Percentiles rank a stretch among this genome's conserved stretches.
Evolutionary conservation across 2,113 vertebrate species (phyloP).

Genomic region (Mionectes macconnelli): DNA sequence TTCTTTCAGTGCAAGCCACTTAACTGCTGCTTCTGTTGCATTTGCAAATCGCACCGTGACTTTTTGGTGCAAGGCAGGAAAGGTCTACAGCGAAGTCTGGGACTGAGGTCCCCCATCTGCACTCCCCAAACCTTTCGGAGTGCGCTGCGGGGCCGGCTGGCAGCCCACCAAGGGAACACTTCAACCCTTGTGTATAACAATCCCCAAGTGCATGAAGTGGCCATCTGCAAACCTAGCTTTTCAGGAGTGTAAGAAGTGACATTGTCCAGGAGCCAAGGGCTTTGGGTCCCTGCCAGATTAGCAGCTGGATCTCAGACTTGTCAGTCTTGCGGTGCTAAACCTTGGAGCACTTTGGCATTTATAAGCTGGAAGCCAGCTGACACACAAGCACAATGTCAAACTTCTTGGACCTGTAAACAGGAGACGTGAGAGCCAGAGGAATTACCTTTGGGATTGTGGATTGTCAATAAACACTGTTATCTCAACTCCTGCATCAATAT

Average conservation of each 20-base stretch:
- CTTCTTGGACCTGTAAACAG: not conserved
- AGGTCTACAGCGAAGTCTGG: not conserved
- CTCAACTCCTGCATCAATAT: constrained; percentile 11
- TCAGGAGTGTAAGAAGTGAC: constrained; percentile 49
- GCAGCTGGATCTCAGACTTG: constrained; percentile 56
- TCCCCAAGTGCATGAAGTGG: constrained; percentile 28
- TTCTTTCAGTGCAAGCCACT: not conserved
- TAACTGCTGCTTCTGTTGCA: not conserved
- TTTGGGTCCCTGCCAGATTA: constrained; percentile 52
- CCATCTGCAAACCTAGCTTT: constrained; percentile 65
- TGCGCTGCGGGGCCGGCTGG: not conserved
- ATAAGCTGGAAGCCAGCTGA: constrained; percentile 21
- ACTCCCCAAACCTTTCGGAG: not conserved
- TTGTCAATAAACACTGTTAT: constrained; percentile 22
- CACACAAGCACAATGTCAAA: not conserved
- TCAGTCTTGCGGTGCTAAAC: constrained; percentile 23
- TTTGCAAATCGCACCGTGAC: not conserved
- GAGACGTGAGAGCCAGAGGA: not conserved
- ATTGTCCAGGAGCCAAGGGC: constrained; percentile 58
- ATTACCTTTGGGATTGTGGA: constrained; percentile 4
- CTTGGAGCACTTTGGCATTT: constrained; percentile 42
- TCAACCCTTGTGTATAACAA: constrained; percentile 20
- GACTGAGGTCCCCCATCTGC: not conserved
- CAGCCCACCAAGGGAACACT: constrained; percentile 47
- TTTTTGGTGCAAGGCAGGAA: not conserved